These are phyloP conservation scores for Megalonaias nervosa DNA, from an alignment of 1,140 invertebrate species.

Conservation along the genomic window DNA sequence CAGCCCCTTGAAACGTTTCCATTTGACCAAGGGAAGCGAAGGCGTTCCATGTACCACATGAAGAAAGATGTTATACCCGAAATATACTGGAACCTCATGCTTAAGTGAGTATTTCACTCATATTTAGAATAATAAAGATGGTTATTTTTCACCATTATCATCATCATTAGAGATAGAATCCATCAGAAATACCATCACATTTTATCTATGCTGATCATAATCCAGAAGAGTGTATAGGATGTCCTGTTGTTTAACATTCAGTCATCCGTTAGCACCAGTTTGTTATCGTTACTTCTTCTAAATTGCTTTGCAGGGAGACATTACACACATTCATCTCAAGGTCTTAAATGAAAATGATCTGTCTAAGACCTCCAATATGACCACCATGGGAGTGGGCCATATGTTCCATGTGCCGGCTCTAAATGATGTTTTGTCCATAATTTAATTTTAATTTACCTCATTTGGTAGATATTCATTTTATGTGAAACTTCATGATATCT, in stretches of 20 bases:
- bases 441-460: too few species aligned
- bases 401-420: too few species aligned
- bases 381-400: too few species aligned
- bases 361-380: too few species aligned
- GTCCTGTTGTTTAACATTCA: neutral
- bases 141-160: neutral
- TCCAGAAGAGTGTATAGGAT: neutral
- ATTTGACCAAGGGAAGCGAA: constrained; percentile 88
- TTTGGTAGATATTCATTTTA: too few species aligned
- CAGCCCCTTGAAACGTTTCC: constrained; percentile 95
- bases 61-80: constrained; percentile 91
- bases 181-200: neutral
- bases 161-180: neutral
- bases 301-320: too few species aligned
- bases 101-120: constrained; percentile 76
- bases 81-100: constrained; percentile 93
- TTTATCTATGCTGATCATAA: neutral
- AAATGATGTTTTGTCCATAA: too few species aligned
- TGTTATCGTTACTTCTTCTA: neutral
- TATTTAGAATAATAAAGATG: neutral
- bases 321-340: too few species aligned
- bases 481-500: too few species aligned
- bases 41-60: constrained; percentile 84
- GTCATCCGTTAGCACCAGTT: neutral
- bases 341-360: too few species aligned